A percentile compares a stretch with the other conserved stretches of the same genome.
Conservation (phyloP, 2,797 vertebrate species). For the Xerus rutilus region DNA sequence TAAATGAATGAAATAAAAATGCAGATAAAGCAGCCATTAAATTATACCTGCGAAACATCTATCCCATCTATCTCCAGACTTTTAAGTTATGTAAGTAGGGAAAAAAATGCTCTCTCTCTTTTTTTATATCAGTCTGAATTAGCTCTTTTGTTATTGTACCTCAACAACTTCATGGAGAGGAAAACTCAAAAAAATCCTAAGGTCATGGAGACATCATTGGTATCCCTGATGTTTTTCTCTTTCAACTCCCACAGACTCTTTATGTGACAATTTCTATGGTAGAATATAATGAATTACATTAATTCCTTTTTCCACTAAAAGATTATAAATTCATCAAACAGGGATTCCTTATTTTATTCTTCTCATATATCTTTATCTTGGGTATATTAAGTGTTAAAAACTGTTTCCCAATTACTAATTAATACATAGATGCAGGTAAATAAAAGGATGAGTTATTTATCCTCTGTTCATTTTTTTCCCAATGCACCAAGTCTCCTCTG, state of each 20-base stretch:
- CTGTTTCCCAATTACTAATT: neutral
- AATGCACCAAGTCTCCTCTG: neutral
- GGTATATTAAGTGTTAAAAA: neutral
- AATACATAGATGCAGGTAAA: neutral
- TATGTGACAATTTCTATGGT: neutral
- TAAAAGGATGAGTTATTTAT: neutral
- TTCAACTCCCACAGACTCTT: neutral
- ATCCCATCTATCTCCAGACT: neutral
- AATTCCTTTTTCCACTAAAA: neutral
- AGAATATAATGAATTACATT: neutral
- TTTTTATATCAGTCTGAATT: neutral
- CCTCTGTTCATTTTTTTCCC: constrained; percentile 37
- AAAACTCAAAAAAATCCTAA: constrained; percentile 21
- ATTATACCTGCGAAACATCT: neutral
- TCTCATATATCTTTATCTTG: neutral
- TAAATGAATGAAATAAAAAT: neutral
- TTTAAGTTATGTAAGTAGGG: neutral
- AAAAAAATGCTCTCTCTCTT: neutral
- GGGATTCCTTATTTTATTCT: neutral
- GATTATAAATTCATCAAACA: neutral
- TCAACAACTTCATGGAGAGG: neutral
- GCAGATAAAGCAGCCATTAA: neutral
- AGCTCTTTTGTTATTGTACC: neutral
- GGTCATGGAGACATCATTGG: neutral
- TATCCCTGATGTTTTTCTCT: neutral